Evolutionary conservation across 2,888 invertebrate species (phyloP), one percentile per base, ranked within the genome.

Genomic region (Pheosia tremula): DNA sequence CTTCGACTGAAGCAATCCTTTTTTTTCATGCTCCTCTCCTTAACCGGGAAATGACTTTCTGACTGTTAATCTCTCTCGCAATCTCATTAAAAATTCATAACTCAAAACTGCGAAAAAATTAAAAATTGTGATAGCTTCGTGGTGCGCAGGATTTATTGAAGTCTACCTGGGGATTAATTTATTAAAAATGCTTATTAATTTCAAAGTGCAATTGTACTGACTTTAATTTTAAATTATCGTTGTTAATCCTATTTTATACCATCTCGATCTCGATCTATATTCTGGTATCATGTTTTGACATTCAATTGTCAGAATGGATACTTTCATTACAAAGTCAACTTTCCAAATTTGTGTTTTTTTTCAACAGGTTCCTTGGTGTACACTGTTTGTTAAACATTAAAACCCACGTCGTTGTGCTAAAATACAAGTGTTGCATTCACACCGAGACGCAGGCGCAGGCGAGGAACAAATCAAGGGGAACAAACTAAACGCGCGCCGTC

Each of bases 81-180:
- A 95, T 94, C 95, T 94, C 94, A 94, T 95, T 94, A 95, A 93
- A 94, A 94, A 94, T 94, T 95, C 94, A 94, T 94, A 94, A 94
- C 91, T 94, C 88, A 89, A 91, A 91, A 90, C 88, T 90, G 94
- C 88, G 87, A 88, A 93, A 91, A 93, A 93, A 91, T 89, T 84
- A 91, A 89, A 93, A 91, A 85, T 86, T 87, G 83, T 83, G 86
- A 88, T 84, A 80, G 80, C 78, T 79, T 66, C 56, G 74, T 73
- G 66, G 64, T 24, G 24, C 24, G 61, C 49, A 64, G 64, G 62
- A 60, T 65, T 61, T 56, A 59, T 67, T 49, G 49, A 53, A 45
- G 60, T 50, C 47, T 58, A 74, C 75, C 60, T 59, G 61, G 61
- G 24, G 38, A 53, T 62, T 53, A 45, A 24, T 43, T 57, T 24